Conservation (phyloP, 2,113 vertebrate genomes). For the Vanacampus margaritifer region DNA sequence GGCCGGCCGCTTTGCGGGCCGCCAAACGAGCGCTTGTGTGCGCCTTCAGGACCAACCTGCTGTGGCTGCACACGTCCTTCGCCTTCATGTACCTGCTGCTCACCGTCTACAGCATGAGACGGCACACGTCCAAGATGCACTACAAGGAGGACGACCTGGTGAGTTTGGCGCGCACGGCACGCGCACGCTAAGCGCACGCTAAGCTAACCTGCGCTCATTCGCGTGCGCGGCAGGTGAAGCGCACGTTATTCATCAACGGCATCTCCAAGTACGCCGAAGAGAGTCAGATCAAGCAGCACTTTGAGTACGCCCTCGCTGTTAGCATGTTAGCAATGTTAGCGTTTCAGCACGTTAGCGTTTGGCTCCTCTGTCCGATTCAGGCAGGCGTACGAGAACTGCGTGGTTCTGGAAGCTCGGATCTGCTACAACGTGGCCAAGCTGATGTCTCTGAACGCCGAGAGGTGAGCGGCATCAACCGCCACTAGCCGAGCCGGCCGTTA, state of each 20-base stretch:
- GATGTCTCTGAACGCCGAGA: slow-evolving; percentile 88
- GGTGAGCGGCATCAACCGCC: slow-evolving; percentile 81
- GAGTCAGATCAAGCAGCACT: slow-evolving; percentile 89
- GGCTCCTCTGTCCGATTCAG: slow-evolving; percentile 52
- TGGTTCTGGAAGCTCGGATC: slow-evolving; percentile 86
- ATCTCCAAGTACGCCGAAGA: slow-evolving; percentile 92
- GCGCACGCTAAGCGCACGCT: not conserved
- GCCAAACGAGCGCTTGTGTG: too few relatives aligned
- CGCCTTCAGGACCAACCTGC: slow-evolving; percentile 58
- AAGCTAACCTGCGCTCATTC: not conserved
- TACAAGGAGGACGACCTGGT: slow-evolving; percentile 98
- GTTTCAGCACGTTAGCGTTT: not conserved
- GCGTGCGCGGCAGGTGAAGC: slow-evolving; percentile 81
- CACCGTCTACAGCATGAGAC: slow-evolving; percentile 96
- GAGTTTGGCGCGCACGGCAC: slow-evolving; percentile 4
- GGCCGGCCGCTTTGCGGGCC: too few relatives aligned
- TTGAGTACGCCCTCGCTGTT: slow-evolving; percentile 80
- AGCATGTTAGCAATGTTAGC: not conserved
- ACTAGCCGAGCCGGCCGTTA: too few relatives aligned
- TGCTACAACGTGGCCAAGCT: slow-evolving; percentile 92
- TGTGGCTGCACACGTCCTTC: slow-evolving; percentile 96
- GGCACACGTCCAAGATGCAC: slow-evolving; percentile 98
- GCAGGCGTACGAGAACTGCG: slow-evolving; percentile 87
- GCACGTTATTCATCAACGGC: slow-evolving; percentile 92
- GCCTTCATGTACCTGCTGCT: slow-evolving; percentile 96